Base-by-base conservation (phyloP, 2,888 invertebrate species). In the Endomychus coccineus region DNA sequence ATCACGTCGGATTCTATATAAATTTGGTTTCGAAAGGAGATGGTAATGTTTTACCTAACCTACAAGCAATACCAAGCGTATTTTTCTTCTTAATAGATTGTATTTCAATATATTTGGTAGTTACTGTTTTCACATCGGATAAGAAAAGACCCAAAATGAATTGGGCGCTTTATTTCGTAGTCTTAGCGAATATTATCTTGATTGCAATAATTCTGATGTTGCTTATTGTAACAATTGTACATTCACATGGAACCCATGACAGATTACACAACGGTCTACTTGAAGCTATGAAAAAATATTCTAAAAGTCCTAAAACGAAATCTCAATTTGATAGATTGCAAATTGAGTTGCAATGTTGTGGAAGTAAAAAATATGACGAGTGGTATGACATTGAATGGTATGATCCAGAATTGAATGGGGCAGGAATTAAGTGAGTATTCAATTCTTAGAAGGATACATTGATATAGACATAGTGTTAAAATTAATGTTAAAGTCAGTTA, bases 381-480 rank as follows among this genome's bases (percentile, higher is more conserved):
- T 78, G 78, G 78, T 77, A 77, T 50, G 69, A 61, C 36, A 71
- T 78, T 38, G 67, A 70, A 1, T 78, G 78, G 78, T 71, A 67
- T 57, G 67, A 49, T 57, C 27, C 10, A 13, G 19, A 17, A 16
- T 33, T 39, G 14, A 35, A 23, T 13, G 24, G 29, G 15, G 42
- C 45, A 27, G 46, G 41, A 27, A 31, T 21, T 10, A 29, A 40
- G 45, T 39, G 31, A 44, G 34, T 36, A 21, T n/a, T 9, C 15
- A n/a, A n/a, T n/a, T n/a, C n/a, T n/a, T n/a, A n/a, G n/a, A n/a
- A 4, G 17, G n/a, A n/a, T n/a, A n/a, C n/a, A n/a, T n/a, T n/a
- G n/a, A n/a, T n/a, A n/a, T n/a, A n/a, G n/a, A n/a, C n/a, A n/a
- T n/a, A n/a, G n/a, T n/a, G n/a, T n/a, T n/a, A n/a, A n/a, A n/a